A percentile compares a stretch with the other conserved stretches of the same genome.
phyloP scores from a whole-genome alignment of 2,113 vertebrate species.

The Labeo catla region DNA sequence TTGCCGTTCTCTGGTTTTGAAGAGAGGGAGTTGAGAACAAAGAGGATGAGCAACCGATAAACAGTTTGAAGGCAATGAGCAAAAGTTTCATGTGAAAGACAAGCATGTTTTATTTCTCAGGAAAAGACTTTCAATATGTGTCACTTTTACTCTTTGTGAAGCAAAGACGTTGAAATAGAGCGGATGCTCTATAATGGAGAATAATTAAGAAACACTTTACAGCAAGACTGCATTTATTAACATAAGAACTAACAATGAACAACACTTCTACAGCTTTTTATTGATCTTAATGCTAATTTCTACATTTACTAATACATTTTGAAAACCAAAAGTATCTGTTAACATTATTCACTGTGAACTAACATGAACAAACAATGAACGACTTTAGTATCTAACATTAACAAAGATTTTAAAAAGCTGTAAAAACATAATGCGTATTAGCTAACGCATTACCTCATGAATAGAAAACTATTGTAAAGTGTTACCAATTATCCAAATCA shows the following conservation, averaged over 20 bases:
- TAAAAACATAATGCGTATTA: not conserved
- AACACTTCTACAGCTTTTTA: not conserved
- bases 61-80: not conserved
- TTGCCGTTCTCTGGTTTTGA: conserved; percentile 29
- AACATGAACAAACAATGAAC: not conserved
- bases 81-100: not conserved
- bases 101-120: not conserved
- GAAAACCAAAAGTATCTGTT: not conserved
- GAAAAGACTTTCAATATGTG: not conserved
- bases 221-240: not conserved
- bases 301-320: not conserved
- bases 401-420: not conserved
- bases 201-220: not conserved
- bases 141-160: not conserved
- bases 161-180: not conserved
- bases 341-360: not conserved
- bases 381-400: not conserved
- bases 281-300: not conserved
- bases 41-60: not conserved
- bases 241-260: not conserved
- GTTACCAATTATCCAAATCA: not conserved
- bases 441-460: not conserved
- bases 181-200: not conserved
- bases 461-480: not conserved
- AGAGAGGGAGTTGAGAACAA: not conserved